Evolutionary conservation across 30 jellyfish, hydroid and myxozoan genomes (phyloP).

Genomic region (Nemopilema nomurai): DNA sequence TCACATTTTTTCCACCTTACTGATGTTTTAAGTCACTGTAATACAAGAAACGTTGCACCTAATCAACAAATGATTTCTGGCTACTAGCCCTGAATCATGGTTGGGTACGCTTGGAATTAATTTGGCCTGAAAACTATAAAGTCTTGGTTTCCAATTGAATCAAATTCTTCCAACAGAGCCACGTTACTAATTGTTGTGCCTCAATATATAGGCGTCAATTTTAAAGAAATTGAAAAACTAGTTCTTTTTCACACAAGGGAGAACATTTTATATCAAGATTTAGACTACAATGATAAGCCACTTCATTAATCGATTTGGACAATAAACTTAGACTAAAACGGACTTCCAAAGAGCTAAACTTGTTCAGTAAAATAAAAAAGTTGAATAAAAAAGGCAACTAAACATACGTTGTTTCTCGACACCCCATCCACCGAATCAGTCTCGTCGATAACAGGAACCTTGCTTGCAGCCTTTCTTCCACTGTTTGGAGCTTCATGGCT

Average conservation of each 20-base stretch:
- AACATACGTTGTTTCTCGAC: constrained; percentile 9
- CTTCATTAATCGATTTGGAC: neutral
- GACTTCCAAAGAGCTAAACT: neutral
- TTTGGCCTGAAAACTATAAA: too few species aligned
- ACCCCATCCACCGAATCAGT: constrained; percentile 15
- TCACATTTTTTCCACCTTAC: too few species aligned
- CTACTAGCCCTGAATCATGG: too few species aligned
- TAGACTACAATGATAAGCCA: neutral
- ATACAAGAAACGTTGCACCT: neutral
- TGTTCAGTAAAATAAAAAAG: too few species aligned
- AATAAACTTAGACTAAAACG: neutral
- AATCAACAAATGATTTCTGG: neutral
- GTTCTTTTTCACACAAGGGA: neutral
- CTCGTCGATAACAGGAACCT: neutral
- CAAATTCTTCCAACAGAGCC: too few species aligned
- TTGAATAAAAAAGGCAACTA: too few species aligned
- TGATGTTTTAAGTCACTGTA: too few species aligned
- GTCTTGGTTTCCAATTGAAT: too few species aligned
- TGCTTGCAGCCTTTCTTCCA: neutral
- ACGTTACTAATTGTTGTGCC: too few species aligned
- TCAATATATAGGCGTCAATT: too few species aligned
- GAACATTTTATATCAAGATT: neutral
- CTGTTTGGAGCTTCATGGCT: neutral
- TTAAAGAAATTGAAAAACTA: too few species aligned
- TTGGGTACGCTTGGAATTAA: too few species aligned